Evolutionary conservation across 1,140 invertebrate species (phyloP).

Genomic region (Dendrolimus punctatus): DNA sequence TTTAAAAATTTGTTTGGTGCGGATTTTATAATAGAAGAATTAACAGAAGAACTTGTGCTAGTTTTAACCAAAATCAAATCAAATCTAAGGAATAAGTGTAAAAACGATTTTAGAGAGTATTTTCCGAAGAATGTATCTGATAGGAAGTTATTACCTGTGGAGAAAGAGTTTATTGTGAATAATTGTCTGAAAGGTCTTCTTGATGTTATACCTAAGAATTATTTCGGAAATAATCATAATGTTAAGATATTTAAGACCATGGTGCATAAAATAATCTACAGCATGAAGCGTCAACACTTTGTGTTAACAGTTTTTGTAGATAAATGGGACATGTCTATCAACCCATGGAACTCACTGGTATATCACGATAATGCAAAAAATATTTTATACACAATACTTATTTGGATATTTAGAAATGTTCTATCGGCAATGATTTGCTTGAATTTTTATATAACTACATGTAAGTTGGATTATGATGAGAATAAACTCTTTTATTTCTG

Average conservation of each 20-base stretch:
- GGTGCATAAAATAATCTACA: slow-evolving; percentile 37
- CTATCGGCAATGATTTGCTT: slow-evolving; percentile 52
- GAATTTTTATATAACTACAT: slow-evolving; percentile 64
- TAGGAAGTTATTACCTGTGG: slow-evolving; percentile 17
- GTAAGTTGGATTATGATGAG: slow-evolving; percentile 58
- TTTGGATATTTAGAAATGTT: slow-evolving; percentile 52
- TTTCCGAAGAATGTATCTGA: slow-evolving; percentile 17
- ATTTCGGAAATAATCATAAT: slow-evolving; percentile 50
- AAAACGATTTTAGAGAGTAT: slow-evolving; percentile 45
- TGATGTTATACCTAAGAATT: slow-evolving; percentile 41
- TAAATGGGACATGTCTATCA: slow-evolving; percentile 44
- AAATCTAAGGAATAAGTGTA: slow-evolving; percentile 33
- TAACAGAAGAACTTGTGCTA: slow-evolving; percentile 21
- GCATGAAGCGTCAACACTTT: slow-evolving; percentile 56
- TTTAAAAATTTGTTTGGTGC: slow-evolving; percentile 30
- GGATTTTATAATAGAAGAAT: slow-evolving; percentile 22
- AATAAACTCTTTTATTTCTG: slow-evolving; percentile 62
- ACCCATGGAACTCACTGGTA: slow-evolving; percentile 30
- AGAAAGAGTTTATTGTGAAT: slow-evolving; percentile 34
- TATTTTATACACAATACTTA: slow-evolving; percentile 32
- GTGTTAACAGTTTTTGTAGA: slow-evolving; percentile 25
- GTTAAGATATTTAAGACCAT: slow-evolving; percentile 49
- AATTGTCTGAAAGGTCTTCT: slow-evolving; percentile 26
- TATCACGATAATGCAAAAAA: slow-evolving; percentile 9
- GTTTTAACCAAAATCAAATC: slow-evolving; percentile 26